Evolutionary conservation across 2,888 invertebrate species (phyloP).

Genomic region (Nebria brevicollis): DNA sequence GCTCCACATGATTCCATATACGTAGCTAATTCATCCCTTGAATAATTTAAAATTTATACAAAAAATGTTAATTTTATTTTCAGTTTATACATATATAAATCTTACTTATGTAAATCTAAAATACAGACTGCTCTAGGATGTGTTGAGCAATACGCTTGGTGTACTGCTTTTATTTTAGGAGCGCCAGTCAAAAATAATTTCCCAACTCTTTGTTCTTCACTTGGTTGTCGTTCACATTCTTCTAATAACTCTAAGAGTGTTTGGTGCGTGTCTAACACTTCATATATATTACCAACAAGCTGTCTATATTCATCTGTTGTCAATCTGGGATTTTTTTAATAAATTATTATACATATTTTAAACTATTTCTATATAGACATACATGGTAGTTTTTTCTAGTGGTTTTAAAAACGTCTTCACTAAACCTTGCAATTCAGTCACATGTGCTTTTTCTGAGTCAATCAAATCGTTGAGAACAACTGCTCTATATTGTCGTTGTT

Average conservation of each 20-base stretch:
- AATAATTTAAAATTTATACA: conserved; percentile 47
- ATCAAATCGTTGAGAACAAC: conserved; percentile 90
- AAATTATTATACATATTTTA: conserved; percentile 32
- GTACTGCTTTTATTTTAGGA: conserved; percentile 82
- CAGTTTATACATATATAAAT: conserved; percentile 45
- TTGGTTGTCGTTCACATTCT: conserved; percentile 77
- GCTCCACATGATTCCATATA: conserved; percentile 92
- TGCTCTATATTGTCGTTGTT: conserved; percentile 80
- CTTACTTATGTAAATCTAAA: conserved; percentile 91
- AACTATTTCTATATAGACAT: conserved; percentile 61
- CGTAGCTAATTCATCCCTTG: conserved; percentile 82
- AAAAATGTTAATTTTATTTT: no score
- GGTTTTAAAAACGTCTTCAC: conserved; percentile 88
- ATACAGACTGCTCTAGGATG: conserved; percentile 96
- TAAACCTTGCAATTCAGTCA: conserved; percentile 87
- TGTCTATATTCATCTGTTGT: conserved; percentile 86
- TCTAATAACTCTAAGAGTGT: conserved; percentile 82
- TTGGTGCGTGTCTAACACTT: conserved; percentile 87
- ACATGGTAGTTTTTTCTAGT: conserved; percentile 88
- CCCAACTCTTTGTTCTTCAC: conserved; percentile 86
- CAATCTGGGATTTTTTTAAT: conserved; percentile 69
- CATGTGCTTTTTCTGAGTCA: conserved; percentile 92
- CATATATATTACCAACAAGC: conserved; percentile 87
- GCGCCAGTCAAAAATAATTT: conserved; percentile 90
- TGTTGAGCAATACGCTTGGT: conserved; percentile 88